Evolutionary conservation across 2,888 invertebrate species (phyloP).

Genomic region (Ophion slaviceki): DNA sequence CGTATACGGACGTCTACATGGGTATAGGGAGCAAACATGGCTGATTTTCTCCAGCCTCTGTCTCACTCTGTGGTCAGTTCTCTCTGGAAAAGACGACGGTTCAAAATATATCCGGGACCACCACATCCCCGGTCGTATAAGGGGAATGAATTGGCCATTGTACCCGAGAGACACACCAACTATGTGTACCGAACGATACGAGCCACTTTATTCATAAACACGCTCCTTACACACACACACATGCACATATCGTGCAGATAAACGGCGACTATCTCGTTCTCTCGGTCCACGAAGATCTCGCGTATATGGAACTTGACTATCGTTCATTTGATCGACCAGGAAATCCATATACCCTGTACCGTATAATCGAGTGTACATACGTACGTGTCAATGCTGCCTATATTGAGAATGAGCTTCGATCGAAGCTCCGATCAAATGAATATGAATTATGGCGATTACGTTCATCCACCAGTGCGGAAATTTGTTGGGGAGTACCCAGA

Average conservation of each 20-base stretch:
- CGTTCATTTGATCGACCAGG: slow-evolving; percentile 63
- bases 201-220: slow-evolving; percentile 69
- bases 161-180: slow-evolving; percentile 57
- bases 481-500: too few species aligned
- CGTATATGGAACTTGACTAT: slow-evolving; percentile 34
- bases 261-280: slow-evolving; percentile 42
- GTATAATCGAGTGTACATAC: slow-evolving; percentile 26
- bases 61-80: slow-evolving; percentile 38
- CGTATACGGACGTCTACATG: background rate
- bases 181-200: slow-evolving; percentile 64
- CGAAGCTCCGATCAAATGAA: slow-evolving; percentile 8
- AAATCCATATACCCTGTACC: slow-evolving; percentile 54
- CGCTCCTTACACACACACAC: slow-evolving; percentile 60
- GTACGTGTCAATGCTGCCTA: slow-evolving; percentile 24
- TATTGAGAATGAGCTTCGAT: background rate
- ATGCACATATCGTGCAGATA: slow-evolving; percentile 8
- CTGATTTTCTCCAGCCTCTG: slow-evolving; percentile 44
- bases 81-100: slow-evolving; percentile 29
- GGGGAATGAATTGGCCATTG: slow-evolving; percentile 67
- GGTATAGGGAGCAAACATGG: slow-evolving; percentile 64
- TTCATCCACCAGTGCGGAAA: background rate
- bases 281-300: slow-evolving; percentile 44
- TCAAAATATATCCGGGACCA: slow-evolving; percentile 31
- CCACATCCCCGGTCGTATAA: slow-evolving; percentile 46
- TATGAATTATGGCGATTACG: slow-evolving; percentile 24